These are phyloP conservation scores for Micrastur ruficollis DNA, from an alignment of 2,797 vertebrate species.

Conservation along the genomic window DNA sequence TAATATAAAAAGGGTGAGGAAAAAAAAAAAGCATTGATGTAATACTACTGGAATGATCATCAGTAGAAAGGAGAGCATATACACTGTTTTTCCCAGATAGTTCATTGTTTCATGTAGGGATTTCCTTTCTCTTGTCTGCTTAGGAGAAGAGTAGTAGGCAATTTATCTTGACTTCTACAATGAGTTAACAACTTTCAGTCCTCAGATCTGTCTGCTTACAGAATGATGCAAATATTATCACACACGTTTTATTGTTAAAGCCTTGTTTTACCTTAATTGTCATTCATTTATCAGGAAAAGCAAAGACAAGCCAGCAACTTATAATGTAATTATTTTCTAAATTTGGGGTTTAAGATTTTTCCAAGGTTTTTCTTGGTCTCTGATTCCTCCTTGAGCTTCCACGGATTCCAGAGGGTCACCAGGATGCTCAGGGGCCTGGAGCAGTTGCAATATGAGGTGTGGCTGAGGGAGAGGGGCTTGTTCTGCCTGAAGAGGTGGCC, in stretches of 20 bases:
- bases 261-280: neutral
- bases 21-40: neutral
- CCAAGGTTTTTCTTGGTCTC: neutral
- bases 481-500: neutral
- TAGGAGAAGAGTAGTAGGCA: neutral
- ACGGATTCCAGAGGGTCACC: neutral
- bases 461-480: neutral
- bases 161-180: neutral
- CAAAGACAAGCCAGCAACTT: neutral
- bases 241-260: neutral
- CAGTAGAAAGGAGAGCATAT: neutral
- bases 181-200: neutral
- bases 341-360: neutral
- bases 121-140: neutral
- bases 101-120: neutral
- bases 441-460: neutral
- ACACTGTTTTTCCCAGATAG: neutral
- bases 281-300: neutral
- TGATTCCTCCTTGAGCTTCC: neutral
- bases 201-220: neutral
- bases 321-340: neutral
- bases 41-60: neutral
- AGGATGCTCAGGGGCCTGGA: neutral
- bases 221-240: neutral
- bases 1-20: neutral